These are phyloP conservation scores for Aleiodes alternator DNA, from an alignment of 2,888 invertebrate genomes.

Conservation along the genomic window DNA sequence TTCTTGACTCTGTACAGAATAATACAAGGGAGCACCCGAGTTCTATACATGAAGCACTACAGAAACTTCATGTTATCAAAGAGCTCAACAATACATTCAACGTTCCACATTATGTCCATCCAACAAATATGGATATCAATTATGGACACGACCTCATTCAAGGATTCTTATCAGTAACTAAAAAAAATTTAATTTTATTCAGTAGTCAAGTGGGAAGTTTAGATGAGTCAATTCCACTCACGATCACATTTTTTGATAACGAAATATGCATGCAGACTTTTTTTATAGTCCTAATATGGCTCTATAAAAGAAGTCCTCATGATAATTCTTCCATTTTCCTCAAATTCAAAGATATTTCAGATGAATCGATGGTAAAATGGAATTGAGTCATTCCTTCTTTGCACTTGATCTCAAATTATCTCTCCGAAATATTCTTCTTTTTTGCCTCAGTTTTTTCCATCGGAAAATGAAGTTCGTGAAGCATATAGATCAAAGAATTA, in stretches of 20 bases:
- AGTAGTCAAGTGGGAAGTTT: too few species aligned
- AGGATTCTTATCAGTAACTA: conserved; percentile 56
- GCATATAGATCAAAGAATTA: conserved; percentile 60
- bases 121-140: conserved; percentile 54
- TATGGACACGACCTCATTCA: conserved; percentile 53
- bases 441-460: conserved; percentile 56
- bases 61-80: conserved; percentile 52
- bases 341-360: too few species aligned
- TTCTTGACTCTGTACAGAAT: conserved; percentile 51
- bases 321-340: too few species aligned
- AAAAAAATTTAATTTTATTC: background rate
- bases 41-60: conserved; percentile 55
- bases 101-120: conserved; percentile 45
- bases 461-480: conserved; percentile 55
- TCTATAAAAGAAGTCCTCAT: too few species aligned
- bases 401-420: too few species aligned
- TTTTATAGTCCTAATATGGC: too few species aligned
- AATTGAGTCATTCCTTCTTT: background rate
- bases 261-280: too few species aligned
- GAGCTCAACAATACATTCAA: conserved; percentile 47
- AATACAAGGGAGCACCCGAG: conserved; percentile 46
- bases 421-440: background rate
- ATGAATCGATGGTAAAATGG: background rate
- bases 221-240: too few species aligned
- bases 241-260: too few species aligned